Evolutionary conservation across 2,797 vertebrate genomes (phyloP), one percentile per base, ranked within the genome.

Genomic region (Sebastes vulpes): DNA sequence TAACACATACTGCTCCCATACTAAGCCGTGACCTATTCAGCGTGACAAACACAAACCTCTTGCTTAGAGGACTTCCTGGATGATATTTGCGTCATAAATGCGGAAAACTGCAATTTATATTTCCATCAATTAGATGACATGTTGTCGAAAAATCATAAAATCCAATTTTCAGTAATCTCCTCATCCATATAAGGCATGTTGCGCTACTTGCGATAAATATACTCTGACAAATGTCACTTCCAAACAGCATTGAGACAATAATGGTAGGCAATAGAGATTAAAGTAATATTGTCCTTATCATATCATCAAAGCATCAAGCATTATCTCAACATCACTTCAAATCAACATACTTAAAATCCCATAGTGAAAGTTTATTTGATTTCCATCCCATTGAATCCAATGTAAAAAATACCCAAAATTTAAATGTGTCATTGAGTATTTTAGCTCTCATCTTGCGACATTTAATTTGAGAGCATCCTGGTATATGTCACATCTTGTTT

Each of bases 1-100:
- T 80, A 76, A 88, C 54, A 72, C 32, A 9, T 9, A 3, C 18
- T 9, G 46, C 25, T 54, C 81, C 76, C 56, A 56, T 63, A 32
- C 48, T 29, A n/a, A 54, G 25, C 64, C 16, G 1, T 54, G 29
- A 63, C 61, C 60, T 63, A 6, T 25, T n/a, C 42, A 57, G 23
- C n/a, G 31, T 54, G 32, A 78, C 21, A 1, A 18, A 50, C 7
- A 58, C 53, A 6, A 70, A 75, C 14, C 10, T 68, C 31, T 48
- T 48, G 35, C 38, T 63, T 50, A 18, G 65, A 46, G 16, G 35
- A 56, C 20, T 32, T 65, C 5, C 46, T 53, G 38, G 8, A 18
- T 2, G 29, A 53, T 48, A 16, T 28, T 32, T 81, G 1, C 23
- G 14, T 63, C 23, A 3, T 21, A 12, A 23, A 67, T 32, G 2